Conservation (phyloP, 2,888 invertebrate species). For the Chymomyza caudatula region DNA sequence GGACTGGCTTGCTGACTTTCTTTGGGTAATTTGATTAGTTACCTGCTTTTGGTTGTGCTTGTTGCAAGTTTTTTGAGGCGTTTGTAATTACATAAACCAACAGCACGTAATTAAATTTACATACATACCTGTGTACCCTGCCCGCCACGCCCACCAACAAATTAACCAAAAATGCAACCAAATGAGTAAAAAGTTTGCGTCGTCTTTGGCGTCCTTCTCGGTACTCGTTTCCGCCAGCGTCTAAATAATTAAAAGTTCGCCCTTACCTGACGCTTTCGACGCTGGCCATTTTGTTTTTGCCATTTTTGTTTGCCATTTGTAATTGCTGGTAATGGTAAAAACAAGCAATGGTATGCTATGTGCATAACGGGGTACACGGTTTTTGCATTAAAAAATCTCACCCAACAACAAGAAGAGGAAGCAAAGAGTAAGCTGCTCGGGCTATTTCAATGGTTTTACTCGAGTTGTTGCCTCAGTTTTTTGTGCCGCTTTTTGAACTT, state of each 20-base stretch:
- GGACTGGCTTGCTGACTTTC: background rate
- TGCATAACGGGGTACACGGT: conserved; percentile 42
- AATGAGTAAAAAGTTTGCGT: conserved; percentile 28
- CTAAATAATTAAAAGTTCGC: conserved; percentile 65
- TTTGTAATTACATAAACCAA: conserved; percentile 39
- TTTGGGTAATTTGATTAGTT: background rate
- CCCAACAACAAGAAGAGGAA: conserved; percentile 6
- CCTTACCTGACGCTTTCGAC: conserved; percentile 28
- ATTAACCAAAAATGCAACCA: conserved; percentile 30
- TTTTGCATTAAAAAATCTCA: conserved; percentile 61
- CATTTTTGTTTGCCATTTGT: conserved; percentile 56
- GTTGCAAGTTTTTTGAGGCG: conserved; percentile 25
- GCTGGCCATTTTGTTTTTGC: conserved; percentile 4
- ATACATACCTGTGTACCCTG: conserved; percentile 37
- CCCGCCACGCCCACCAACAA: conserved; percentile 1
- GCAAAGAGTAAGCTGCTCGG: background rate
- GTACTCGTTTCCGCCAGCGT: conserved; percentile 14
- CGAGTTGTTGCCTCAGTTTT: background rate
- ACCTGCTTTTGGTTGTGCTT: background rate
- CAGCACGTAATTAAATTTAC: conserved; percentile 17
- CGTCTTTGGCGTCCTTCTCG: conserved; percentile 39
- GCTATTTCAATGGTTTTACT: background rate
- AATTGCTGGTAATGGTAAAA: conserved; percentile 63
- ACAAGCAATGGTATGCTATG: conserved; percentile 36
- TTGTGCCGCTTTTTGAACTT: conserved; percentile 33